Conservation (phyloP, 1,140 invertebrate genomes). For the Sitophilus oryzae region DNA sequence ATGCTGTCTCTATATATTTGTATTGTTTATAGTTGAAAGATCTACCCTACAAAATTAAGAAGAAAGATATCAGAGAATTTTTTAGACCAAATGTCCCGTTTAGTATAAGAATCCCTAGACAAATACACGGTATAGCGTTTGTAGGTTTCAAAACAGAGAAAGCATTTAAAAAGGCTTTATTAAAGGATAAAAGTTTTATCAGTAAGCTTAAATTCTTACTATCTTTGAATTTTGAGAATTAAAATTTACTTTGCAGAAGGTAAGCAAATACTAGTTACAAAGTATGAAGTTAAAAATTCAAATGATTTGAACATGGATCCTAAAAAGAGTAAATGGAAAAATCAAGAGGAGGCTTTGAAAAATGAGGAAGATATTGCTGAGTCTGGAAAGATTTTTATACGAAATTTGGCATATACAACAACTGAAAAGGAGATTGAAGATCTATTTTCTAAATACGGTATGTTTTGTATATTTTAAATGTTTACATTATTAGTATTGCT, state of each 20-base stretch:
- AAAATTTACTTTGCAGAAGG: constrained; percentile 48
- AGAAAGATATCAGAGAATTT: constrained; percentile 78
- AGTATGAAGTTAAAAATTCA: constrained; percentile 55
- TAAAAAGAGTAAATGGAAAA: constrained; percentile 57
- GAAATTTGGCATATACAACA: constrained; percentile 86
- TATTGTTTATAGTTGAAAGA: constrained; percentile 39
- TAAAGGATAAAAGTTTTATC: constrained; percentile 82
- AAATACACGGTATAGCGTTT: constrained; percentile 81
- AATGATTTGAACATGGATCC: constrained; percentile 41
- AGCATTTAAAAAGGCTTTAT: constrained; percentile 73
- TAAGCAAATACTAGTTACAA: constrained; percentile 58
- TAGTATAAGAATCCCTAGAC: constrained; percentile 72
- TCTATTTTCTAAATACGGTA: constrained; percentile 85
- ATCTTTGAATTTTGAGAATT: not conserved
- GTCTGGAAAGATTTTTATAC: constrained; percentile 89
- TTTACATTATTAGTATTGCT: not conserved
- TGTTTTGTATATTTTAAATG: constrained; percentile 23
- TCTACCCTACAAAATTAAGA: constrained; percentile 64
- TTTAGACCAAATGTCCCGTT: constrained; percentile 73
- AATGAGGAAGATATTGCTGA: constrained; percentile 79
- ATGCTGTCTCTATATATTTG: not conserved
- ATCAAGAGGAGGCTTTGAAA: constrained; percentile 62
- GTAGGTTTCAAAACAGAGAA: constrained; percentile 82
- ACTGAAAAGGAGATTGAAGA: constrained; percentile 82
- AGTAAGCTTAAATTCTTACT: constrained; percentile 47